Conservation (phyloP, 2,797 vertebrate genomes). For the Smutsia temminckii region DNA sequence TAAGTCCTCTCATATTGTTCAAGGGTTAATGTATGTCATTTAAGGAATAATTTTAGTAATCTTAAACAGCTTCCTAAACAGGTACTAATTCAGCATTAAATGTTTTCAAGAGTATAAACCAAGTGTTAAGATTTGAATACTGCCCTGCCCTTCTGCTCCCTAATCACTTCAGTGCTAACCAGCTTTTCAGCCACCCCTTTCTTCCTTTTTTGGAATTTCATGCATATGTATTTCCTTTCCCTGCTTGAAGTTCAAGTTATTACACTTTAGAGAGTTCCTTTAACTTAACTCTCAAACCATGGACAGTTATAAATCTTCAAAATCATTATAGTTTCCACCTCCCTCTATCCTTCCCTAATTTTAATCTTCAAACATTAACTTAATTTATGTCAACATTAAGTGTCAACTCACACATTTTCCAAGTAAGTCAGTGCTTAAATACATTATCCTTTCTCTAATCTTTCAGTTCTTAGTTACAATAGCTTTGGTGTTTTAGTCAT, state of each 20-base stretch:
- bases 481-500: not conserved
- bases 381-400: constrained; percentile 21
- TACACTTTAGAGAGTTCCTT: not conserved
- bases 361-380: not conserved
- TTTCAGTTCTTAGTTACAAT: constrained; percentile 9
- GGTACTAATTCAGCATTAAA: not conserved
- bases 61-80: not conserved
- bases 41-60: not conserved
- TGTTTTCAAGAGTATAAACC: not conserved
- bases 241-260: not conserved
- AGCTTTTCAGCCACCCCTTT: not conserved
- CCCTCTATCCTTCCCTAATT: not conserved
- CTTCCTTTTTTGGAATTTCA: not conserved
- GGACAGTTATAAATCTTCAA: not conserved
- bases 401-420: not conserved
- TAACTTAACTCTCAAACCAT: not conserved
- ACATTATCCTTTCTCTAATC: not conserved
- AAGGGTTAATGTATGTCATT: not conserved
- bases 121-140: not conserved
- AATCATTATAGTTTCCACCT: not conserved
- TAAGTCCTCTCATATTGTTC: no score
- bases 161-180: not conserved
- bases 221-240: not conserved
- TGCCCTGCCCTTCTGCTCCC: not conserved
- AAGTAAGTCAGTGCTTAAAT: constrained; percentile 30